Evolutionary conservation across 1,140 invertebrate genomes (phyloP), one percentile per base, ranked within the genome.

Genomic region (Neodiprion lecontei): DNA sequence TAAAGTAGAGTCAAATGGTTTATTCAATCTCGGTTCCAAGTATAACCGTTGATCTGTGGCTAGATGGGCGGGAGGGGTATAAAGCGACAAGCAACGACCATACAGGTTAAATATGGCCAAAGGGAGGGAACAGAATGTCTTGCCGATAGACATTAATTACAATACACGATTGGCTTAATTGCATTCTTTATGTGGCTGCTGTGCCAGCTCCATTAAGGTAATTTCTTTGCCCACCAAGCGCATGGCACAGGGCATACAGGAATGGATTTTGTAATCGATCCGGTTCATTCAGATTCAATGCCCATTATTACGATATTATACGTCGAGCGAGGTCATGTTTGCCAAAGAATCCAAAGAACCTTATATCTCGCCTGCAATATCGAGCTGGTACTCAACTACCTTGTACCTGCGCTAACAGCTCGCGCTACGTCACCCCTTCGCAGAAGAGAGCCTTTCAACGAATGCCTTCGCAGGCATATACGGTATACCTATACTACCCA

Each of bases 111-210:
- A 61, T 61, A 61, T 61, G 53, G 53, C 53, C 53, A 61, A 61
- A 61, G 53, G 53, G 53, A 61, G 53, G 53, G 53, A 61, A 17
- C 53, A 61, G 53, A 61, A 61, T 61, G 53, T 61, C 53, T 14
- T 12, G 11, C 53, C 5, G 53, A 61, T 61, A 61, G 74, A 77
- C 80, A 77, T 80, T 82, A 82, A 83, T 83, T 81, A 82, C 79
- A 81, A 78, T 79, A 78, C 78, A 77, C 77, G 81, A 83, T 83
- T 82, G 79, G 77, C 79, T 83, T 83, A 83, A 83, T 83, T 83
- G 76, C 81, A 81, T 81, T 83, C 79, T 83, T 83, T 83, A 83
- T 83, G 82, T 80, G 49, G 23, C 70, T 67, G 72, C 74, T 49
- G 68, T 71, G 78, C 76, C 72, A 77, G n/a, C 71, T 75, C 75